Conservation (phyloP, 2,797 vertebrate species). For the Rhodeus uyekii region DNA sequence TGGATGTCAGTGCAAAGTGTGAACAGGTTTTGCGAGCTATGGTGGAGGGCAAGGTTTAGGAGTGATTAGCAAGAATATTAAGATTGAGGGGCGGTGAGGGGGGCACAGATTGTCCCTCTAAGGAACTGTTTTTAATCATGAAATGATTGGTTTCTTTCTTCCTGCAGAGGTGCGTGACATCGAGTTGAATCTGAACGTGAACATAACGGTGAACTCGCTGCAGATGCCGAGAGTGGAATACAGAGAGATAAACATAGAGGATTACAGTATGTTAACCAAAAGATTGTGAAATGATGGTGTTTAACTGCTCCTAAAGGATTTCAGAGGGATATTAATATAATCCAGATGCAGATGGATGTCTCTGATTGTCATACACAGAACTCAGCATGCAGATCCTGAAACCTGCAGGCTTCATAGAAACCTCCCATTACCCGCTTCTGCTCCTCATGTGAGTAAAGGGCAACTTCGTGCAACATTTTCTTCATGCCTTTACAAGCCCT, state of each 20-base stretch:
- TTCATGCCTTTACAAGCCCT: background rate
- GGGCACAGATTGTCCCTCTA: no score
- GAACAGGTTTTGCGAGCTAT: background rate
- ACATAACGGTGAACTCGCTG: conserved; percentile 77
- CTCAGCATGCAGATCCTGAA: conserved; percentile 92
- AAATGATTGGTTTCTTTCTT: conserved; percentile 45
- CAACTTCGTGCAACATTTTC: background rate
- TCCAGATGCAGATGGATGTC: conserved; percentile 8
- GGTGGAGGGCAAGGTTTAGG: background rate
- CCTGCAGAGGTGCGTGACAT: conserved; percentile 84
- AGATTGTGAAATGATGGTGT: background rate
- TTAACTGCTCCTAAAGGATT: background rate
- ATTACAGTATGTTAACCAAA: conserved; percentile 84
- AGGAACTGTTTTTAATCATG: background rate
- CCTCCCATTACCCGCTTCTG: conserved; percentile 88
- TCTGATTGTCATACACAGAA: conserved; percentile 69
- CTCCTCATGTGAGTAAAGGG: conserved; percentile 88
- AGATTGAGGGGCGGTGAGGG: no score
- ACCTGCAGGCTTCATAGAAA: conserved; percentile 87
- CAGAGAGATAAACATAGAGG: conserved; percentile 82
- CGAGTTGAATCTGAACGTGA: conserved; percentile 86
- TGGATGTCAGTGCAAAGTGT: background rate
- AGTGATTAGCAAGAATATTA: background rate
- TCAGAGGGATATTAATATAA: background rate
- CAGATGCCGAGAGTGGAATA: conserved; percentile 94